A percentile compares a stretch with the other conserved stretches of the same genome.
Conservation (phyloP, 2,113 vertebrate species). For the Diadophis punctatus region DNA sequence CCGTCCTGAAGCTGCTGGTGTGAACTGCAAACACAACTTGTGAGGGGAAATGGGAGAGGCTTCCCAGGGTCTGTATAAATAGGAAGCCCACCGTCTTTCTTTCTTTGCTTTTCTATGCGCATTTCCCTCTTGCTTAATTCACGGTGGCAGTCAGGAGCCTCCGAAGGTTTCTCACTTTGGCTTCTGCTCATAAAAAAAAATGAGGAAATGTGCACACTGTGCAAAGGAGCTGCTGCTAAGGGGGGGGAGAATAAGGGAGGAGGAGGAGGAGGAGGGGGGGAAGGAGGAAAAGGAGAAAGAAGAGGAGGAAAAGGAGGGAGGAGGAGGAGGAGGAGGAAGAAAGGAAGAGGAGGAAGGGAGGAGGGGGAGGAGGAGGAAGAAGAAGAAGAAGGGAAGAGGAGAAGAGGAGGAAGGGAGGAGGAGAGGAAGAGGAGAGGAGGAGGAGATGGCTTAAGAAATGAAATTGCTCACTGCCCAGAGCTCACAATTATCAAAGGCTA, state of each 20-base stretch:
- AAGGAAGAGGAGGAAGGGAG: no score
- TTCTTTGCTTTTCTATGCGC: neutral
- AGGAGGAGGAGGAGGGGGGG: no score
- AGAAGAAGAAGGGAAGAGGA: no score
- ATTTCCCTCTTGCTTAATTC: neutral
- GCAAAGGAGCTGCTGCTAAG: neutral
- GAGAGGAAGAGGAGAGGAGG: no score
- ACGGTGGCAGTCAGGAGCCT: neutral
- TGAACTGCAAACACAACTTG: neutral
- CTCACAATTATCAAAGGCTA: neutral
- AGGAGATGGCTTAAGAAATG: neutral
- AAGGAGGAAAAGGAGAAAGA: no score
- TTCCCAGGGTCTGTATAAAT: neutral
- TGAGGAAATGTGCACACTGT: no score
- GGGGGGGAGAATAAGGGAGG: neutral
- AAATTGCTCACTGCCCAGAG: neutral
- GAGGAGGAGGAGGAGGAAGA: no score
- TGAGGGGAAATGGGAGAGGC: neutral
- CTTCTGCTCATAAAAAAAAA: neutral
- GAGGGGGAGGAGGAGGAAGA: no score
- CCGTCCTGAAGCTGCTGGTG: neutral
- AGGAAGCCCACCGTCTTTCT: neutral
- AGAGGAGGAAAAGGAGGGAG: no score
- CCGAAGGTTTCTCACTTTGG: neutral
- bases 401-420: no score